Percentiles rank a stretch among this genome's conserved stretches.
Conservation (phyloP, 1,140 invertebrate genomes). For the Caenorhabditis briggsae region DNA sequence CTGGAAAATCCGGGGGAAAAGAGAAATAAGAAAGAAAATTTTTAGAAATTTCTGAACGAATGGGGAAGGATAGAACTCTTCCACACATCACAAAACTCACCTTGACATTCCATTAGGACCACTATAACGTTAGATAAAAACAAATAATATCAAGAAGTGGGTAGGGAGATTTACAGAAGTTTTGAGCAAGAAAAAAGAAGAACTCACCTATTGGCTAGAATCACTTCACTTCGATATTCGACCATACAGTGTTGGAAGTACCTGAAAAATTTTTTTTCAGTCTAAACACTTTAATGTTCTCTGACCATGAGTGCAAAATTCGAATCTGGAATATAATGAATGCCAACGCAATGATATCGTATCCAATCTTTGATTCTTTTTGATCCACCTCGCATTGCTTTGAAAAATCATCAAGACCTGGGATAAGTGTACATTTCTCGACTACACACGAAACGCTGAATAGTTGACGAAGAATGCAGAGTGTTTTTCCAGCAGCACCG, state of each 20-base stretch:
- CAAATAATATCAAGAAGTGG: not conserved
- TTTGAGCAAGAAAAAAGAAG: too few relatives aligned
- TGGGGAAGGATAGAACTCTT: slow-evolving; percentile 31
- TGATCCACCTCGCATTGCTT: slow-evolving; percentile 61
- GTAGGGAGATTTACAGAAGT: not conserved
- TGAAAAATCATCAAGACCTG: slow-evolving; percentile 42
- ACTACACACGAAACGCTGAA: slow-evolving; percentile 75
- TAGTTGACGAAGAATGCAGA: slow-evolving; percentile 69
- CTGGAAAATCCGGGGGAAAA: not conserved
- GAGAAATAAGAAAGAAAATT: not conserved
- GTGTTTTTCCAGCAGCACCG: not conserved
- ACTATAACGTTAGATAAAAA: slow-evolving; percentile 41
- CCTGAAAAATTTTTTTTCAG: not conserved
- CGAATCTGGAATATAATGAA: slow-evolving; percentile 76
- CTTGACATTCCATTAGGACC: slow-evolving; percentile 20
- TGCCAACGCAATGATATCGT: slow-evolving; percentile 72
- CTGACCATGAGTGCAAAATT: slow-evolving; percentile 73
- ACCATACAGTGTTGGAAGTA: slow-evolving; percentile 77
- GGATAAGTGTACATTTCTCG: not conserved
- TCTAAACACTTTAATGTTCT: not conserved
- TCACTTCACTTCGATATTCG: slow-evolving; percentile 76
- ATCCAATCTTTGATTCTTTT: slow-evolving; percentile 74
- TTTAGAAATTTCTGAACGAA: not conserved
- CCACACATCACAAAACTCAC: slow-evolving; percentile 4
- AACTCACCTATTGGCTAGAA: slow-evolving; percentile 73